A percentile compares a stretch with the other conserved stretches of the same genome.
Conservation (phyloP, 2,888 invertebrate genomes). For the Drosophila setosimentum region DNA sequence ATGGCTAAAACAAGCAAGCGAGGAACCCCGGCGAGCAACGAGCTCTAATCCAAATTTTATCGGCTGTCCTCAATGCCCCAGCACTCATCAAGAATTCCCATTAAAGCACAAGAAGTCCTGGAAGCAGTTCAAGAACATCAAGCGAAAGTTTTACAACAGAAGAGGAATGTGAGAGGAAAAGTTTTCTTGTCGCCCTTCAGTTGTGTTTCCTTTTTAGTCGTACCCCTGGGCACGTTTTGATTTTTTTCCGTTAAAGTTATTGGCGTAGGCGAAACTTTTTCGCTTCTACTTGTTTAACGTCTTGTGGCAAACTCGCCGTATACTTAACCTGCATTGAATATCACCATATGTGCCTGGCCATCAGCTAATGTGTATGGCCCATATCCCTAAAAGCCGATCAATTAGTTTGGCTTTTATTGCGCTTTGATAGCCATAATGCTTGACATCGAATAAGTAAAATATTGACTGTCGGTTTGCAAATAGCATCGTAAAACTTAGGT, state of each 20-base stretch:
- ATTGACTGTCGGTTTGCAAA: constrained; percentile 15
- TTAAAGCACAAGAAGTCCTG: constrained; percentile 34
- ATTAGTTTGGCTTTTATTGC: constrained; percentile 47
- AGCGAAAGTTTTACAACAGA: constrained; percentile 33
- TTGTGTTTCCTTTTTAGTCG: constrained; percentile 26
- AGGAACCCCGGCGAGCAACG: constrained; percentile 1
- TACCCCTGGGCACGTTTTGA: constrained; percentile 64
- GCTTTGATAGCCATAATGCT: constrained; percentile 8
- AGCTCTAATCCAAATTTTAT: constrained; percentile 31
- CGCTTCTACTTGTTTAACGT: constrained; percentile 46
- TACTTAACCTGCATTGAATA: constrained; percentile 49
- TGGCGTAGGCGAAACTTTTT: constrained; percentile 51
- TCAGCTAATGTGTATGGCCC: constrained; percentile 39
- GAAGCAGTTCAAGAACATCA: constrained; percentile 13
- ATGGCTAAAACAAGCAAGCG: constrained; percentile 18
- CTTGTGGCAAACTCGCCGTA: constrained; percentile 44
- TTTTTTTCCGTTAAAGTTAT: constrained; percentile 50
- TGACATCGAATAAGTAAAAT: constrained; percentile 9
- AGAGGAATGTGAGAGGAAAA: constrained; percentile 44
- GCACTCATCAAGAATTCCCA: constrained; percentile 32
- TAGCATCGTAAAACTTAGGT: background rate
- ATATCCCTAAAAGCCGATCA: constrained; percentile 62
- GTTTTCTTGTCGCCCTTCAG: constrained; percentile 42
- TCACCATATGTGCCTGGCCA: constrained; percentile 28
- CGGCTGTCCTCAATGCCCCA: constrained; percentile 10